phyloP scores from a whole-genome alignment of 2,797 vertebrate genomes.

The Merluccius polli region DNA sequence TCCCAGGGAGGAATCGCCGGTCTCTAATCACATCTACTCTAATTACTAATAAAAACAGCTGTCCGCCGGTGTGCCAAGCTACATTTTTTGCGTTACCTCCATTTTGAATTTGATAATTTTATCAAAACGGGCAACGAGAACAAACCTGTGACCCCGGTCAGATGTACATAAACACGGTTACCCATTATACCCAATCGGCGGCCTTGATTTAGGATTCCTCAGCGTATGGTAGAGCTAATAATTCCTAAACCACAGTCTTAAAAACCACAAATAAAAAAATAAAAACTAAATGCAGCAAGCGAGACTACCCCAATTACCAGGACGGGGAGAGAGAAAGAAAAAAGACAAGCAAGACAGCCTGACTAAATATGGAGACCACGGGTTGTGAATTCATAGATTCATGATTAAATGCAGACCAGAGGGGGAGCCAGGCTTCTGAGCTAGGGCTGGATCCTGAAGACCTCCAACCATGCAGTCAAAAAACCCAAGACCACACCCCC shows the following conservation, averaged over 20 bases:
- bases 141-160: not conserved
- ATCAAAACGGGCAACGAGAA: not conserved
- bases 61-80: not conserved
- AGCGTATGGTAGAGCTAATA: not conserved
- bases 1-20: not conserved
- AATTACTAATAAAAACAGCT: not conserved
- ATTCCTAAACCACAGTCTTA: not conserved
- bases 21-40: not conserved
- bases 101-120: not conserved
- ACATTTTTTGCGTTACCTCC: not conserved
- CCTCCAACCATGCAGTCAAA: conserved; percentile 57
- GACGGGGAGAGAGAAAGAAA: not conserved
- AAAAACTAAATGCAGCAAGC: not conserved
- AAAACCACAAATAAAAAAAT: no score
- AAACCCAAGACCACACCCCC: conserved; percentile 56
- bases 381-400: conserved; percentile 45
- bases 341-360: conserved; percentile 8
- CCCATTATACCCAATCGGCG: not conserved
- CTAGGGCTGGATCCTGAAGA: conserved; percentile 42
- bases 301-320: not conserved
- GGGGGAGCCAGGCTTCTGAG: conserved; percentile 41
- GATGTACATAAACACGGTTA: not conserved
- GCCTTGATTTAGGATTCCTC: not conserved
- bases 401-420: conserved; percentile 42
- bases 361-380: conserved; percentile 29